Evolutionary conservation across 1,140 invertebrate genomes (phyloP), one percentile per base, ranked within the genome.

Genomic region (Pissodes strobi): DNA sequence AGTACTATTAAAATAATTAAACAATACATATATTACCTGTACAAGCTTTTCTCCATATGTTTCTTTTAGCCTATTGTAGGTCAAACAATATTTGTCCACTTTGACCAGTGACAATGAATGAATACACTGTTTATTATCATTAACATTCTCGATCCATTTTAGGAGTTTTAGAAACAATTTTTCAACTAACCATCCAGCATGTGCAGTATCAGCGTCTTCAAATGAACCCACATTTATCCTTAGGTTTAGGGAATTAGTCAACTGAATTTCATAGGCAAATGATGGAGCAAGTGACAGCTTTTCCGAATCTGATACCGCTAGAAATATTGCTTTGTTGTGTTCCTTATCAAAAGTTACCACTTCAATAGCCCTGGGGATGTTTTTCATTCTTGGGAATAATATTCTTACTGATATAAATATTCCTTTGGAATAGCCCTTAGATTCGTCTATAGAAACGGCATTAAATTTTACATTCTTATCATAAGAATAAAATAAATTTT

Each of bases 21-120:
- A 13, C 5, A 6, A 30, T 5, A 6, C 27, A 6, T 12, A 6
- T 6, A 5, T 15, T 76, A 87, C 89, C 81, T 88, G 76, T 15
- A 90, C 84, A 71, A 95, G 82, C 25, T 87, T 78, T 64, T 81
- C 78, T 2, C 88, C 89, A 84, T 96, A 94, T 76, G 90, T 93
- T 1, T 81, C 69, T 78, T 97, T 97, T 9, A 96, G 76, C 17
- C 84, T 62, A 69, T 87, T 86, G 77, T 95, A 95, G 21, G 89
- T 79, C 27, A 75, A 63, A 72, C 84, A 86, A 77, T 96, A 96
- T 57, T 85, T 81, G 52, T 90, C 87, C 23, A 84, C 71, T 12
- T 85, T 78, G 0, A 96, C 75, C 22, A 93, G 80, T 48, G 80
- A 81, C 18, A 95, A 77, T 1, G 92, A 94, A 45, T 82, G 78